Conservation (phyloP, 1,140 invertebrate species). For the Platyscapa corneri region DNA sequence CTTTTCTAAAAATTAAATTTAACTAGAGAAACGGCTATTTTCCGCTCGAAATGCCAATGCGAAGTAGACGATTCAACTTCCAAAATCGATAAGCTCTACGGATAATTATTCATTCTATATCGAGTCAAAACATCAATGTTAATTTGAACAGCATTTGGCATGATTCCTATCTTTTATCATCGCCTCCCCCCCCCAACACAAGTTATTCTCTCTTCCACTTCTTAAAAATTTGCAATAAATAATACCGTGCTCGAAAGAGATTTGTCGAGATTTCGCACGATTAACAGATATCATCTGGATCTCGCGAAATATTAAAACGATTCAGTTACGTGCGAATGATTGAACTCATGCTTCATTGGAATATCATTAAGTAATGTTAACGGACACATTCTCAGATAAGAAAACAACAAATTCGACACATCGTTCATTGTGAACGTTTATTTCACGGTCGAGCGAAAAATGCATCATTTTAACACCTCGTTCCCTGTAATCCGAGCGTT, state of each 20-base stretch:
- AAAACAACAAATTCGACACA: not conserved
- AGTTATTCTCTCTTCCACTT: no score
- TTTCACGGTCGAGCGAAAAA: not conserved
- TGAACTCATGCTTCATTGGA: no score
- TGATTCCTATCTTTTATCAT: not conserved
- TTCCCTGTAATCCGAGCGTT: fast-evolving
- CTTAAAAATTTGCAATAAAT: not conserved
- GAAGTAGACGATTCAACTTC: no score
- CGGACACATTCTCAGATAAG: not conserved
- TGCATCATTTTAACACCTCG: conserved; percentile 5
- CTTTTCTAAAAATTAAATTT: no score
- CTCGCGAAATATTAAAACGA: not conserved
- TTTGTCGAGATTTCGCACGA: not conserved
- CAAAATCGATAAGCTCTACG: no score
- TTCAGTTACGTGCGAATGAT: not conserved
- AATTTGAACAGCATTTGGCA: no score
- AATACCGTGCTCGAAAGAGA: not conserved
- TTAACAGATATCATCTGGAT: not conserved
- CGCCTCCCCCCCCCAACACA: not conserved
- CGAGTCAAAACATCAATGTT: no score
- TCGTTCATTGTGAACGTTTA: not conserved
- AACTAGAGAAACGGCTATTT: no score
- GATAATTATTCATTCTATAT: no score
- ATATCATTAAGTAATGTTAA: not conserved
- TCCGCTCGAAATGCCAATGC: no score